Conservation (phyloP, 1,140 invertebrate species). For the Bombus turneri region DNA sequence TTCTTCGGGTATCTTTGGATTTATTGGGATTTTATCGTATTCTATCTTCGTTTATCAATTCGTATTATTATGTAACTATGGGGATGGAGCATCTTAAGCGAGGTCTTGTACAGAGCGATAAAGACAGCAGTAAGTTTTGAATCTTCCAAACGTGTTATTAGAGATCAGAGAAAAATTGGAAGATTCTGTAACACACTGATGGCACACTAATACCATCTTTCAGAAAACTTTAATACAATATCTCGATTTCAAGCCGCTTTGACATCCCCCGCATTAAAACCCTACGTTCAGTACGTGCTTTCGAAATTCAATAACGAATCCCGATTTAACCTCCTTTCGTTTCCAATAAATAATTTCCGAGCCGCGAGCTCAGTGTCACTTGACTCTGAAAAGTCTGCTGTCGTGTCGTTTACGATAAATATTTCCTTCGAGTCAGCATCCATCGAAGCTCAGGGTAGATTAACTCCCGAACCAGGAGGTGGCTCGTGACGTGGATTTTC, state of each 20-base stretch:
- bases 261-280: neutral
- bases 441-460: slow-evolving; percentile 3
- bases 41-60: neutral
- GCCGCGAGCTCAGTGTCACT: neutral
- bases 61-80: neutral
- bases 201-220: neutral
- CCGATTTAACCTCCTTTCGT: too few species aligned
- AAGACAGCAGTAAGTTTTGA: neutral
- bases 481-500: neutral
- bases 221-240: neutral
- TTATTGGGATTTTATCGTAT: neutral
- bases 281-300: neutral
- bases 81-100: neutral
- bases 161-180: neutral
- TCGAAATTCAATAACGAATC: slow-evolving; percentile 1
- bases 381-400: slow-evolving; percentile 11
- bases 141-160: neutral
- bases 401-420: slow-evolving; percentile 32
- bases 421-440: slow-evolving; percentile 16
- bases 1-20: neutral
- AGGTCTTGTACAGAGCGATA: neutral
- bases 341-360: slow-evolving; percentile 9
- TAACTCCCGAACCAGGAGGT: slow-evolving; percentile 5
- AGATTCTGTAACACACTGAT: neutral
- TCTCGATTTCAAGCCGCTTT: neutral